These are phyloP conservation scores for Neolamprologus modestus DNA, from an alignment of 2,113 vertebrate species.

Conservation along the genomic window DNA sequence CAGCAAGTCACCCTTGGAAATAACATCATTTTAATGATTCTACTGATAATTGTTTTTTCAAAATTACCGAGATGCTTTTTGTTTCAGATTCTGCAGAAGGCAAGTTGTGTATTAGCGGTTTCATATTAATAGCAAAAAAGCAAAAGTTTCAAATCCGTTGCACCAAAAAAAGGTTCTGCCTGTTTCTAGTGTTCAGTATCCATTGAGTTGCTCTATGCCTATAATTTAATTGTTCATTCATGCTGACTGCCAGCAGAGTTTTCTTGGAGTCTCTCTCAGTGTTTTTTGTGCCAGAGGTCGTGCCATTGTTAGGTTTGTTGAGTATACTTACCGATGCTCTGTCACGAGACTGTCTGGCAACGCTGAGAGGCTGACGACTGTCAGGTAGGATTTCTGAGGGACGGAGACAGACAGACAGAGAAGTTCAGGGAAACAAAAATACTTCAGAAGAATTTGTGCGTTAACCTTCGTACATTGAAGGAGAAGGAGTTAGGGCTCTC, in stretches of 20 bases:
- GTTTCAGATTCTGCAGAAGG: neutral
- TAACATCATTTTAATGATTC: neutral
- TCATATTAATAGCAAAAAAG: neutral
- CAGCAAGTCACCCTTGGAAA: neutral
- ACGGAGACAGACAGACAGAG: slow-evolving; percentile 31
- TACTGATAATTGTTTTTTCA: neutral
- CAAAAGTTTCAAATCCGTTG: neutral
- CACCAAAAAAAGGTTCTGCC: neutral
- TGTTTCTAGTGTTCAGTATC: neutral
- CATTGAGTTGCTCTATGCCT: neutral
- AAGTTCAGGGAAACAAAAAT: neutral
- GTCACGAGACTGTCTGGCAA: slow-evolving; percentile 87
- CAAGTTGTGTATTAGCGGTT: neutral
- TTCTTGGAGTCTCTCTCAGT: neutral
- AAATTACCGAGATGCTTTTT: neutral
- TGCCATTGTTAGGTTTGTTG: neutral
- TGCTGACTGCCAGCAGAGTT: neutral
- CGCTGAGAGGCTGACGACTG: slow-evolving; percentile 81
- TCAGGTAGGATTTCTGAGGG: slow-evolving; percentile 75
- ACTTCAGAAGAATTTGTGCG: neutral
- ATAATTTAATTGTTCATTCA: neutral
- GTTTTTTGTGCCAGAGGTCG: neutral
- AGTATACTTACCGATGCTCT: slow-evolving; percentile 84
- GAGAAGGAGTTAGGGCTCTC: neutral
- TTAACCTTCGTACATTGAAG: neutral